Evolutionary conservation across 1,140 invertebrate genomes (phyloP).

Genomic region (Conus betulinus): DNA sequence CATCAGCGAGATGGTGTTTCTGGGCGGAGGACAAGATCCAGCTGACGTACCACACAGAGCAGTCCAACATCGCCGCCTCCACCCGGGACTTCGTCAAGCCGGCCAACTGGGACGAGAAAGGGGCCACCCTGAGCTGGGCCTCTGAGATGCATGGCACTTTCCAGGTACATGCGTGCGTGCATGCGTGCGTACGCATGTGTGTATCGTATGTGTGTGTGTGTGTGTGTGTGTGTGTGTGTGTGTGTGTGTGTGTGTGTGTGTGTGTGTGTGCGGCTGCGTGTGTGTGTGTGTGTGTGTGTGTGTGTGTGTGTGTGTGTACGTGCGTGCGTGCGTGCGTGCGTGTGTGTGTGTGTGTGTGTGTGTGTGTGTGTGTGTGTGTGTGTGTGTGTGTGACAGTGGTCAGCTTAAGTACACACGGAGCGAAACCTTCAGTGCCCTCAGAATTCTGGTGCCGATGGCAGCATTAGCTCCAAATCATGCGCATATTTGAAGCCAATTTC

Average conservation of each 20-base stretch:
- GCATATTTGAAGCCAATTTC: too few relatives aligned
- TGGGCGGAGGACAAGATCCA: constrained; percentile 73
- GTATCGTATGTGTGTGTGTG: background rate
- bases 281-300: background rate
- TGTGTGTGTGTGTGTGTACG: background rate
- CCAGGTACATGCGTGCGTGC: constrained; percentile 61
- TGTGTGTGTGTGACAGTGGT: too few relatives aligned
- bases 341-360: background rate
- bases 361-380: constrained; percentile 45
- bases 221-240: background rate
- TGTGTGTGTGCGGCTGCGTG: background rate
- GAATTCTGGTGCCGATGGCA: too few relatives aligned
- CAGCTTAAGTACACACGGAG: too few relatives aligned
- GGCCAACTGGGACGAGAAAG: constrained; percentile 74
- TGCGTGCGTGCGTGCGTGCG: background rate
- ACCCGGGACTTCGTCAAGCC: constrained; percentile 75
- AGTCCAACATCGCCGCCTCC: constrained; percentile 71
- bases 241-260: background rate
- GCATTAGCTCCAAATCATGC: too few relatives aligned
- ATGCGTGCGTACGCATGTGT: background rate
- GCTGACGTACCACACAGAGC: constrained; percentile 74
- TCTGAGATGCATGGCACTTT: constrained; percentile 73
- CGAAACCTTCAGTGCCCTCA: too few relatives aligned
- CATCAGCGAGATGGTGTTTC: constrained; percentile 72
- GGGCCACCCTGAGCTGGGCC: constrained; percentile 68